These are phyloP conservation scores for Leptonema lineaticorne DNA, from an alignment of 1,140 invertebrate genomes.

Conservation along the genomic window DNA sequence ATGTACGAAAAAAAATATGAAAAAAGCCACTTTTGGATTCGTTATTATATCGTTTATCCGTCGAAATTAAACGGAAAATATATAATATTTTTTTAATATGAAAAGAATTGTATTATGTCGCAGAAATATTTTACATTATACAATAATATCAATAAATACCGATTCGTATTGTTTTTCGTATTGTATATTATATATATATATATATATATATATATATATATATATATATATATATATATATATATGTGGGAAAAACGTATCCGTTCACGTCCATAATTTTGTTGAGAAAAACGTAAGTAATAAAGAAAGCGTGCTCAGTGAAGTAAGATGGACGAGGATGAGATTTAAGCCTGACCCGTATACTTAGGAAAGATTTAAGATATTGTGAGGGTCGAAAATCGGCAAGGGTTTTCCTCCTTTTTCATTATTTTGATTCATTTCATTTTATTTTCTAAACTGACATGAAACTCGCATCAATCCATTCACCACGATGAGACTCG, in stretches of 20 bases:
- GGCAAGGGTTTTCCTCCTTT: neutral
- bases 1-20: neutral
- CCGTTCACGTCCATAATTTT: neutral
- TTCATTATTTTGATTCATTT: too few species aligned
- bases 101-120: too few species aligned
- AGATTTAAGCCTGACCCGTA: conserved; percentile 19
- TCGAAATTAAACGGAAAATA: too few species aligned
- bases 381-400: conserved; percentile 13
- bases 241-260: too few species aligned
- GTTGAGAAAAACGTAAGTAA: neutral
- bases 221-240: too few species aligned
- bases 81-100: too few species aligned
- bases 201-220: too few species aligned
- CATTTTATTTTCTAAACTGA: conserved; percentile 2
- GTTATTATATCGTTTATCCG: conserved; percentile 14
- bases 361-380: conserved; percentile 22
- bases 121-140: too few species aligned
- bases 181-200: too few species aligned
- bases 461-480: neutral
- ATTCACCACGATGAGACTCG: too few species aligned
- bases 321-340: conserved; percentile 23
- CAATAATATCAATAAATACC: too few species aligned
- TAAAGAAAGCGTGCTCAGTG: conserved; percentile 19
- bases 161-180: too few species aligned
- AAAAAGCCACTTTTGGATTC: neutral